A percentile compares a stretch with the other conserved stretches of the same genome.
phyloP scores from a whole-genome alignment of 2,888 invertebrate species.

The Augochlorella aurata region DNA sequence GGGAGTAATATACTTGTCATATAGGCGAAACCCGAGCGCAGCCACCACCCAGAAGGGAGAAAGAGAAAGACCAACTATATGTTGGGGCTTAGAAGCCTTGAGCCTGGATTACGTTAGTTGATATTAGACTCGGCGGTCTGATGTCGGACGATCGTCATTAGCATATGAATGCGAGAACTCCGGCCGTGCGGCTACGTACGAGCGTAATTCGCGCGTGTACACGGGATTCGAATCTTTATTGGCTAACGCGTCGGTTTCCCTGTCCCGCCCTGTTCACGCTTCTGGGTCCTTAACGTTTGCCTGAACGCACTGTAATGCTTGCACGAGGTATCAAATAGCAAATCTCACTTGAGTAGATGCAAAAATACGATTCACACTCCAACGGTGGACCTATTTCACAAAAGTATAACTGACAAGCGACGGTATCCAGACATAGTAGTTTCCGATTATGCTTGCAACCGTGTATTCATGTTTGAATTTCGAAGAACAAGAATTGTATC shows the following conservation, averaged over 20 bases:
- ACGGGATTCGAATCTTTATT: constrained; percentile 54
- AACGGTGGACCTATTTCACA: too few relatives aligned
- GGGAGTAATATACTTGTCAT: constrained; percentile 82
- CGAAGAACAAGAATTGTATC: too few relatives aligned
- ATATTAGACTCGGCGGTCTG: constrained; percentile 74
- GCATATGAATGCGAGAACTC: constrained; percentile 67
- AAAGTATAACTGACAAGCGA: too few relatives aligned
- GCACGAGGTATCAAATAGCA: neutral
- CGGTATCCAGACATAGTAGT: too few relatives aligned
- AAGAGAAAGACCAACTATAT: constrained; percentile 34
- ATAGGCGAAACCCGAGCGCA: constrained; percentile 69
- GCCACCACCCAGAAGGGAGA: constrained; percentile 50
- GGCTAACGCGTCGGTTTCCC: constrained; percentile 23
- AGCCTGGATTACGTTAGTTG: constrained; percentile 72
- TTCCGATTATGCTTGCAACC: too few relatives aligned
- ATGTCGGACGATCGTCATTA: constrained; percentile 69
- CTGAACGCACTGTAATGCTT: neutral
- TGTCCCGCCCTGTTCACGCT: constrained; percentile 5
- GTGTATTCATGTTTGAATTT: too few relatives aligned
- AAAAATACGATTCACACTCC: too few relatives aligned
- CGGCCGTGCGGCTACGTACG: constrained; percentile 25
- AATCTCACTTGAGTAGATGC: neutral
- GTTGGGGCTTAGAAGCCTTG: constrained; percentile 64
- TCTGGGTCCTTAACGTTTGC: neutral
- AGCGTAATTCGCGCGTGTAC: constrained; percentile 43